Conservation (phyloP, 1,140 invertebrate species). For the Aphelinus atriplicis region DNA sequence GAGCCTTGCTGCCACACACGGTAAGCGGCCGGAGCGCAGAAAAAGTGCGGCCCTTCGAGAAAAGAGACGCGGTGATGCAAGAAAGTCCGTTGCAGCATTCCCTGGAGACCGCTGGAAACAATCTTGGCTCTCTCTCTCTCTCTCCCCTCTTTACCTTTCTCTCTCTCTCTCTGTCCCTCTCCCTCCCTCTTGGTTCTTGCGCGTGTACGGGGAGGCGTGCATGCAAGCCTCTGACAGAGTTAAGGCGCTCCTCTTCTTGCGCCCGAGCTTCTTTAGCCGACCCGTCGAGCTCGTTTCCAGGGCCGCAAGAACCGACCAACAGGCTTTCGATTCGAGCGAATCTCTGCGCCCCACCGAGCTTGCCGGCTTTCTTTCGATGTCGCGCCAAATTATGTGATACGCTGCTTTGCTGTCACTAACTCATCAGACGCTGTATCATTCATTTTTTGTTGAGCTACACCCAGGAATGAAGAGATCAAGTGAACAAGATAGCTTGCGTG, state of each 20-base stretch:
- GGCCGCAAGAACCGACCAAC: slow-evolving; percentile 1
- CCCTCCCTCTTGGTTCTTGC: neutral
- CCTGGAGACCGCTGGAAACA: slow-evolving; percentile 43
- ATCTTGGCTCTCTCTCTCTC: slow-evolving; percentile 45
- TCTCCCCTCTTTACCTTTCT: slow-evolving; percentile 22
- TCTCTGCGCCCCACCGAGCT: neutral
- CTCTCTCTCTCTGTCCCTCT: no score
- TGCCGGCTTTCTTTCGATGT: no score
- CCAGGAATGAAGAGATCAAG: no score
- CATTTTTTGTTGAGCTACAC: no score
- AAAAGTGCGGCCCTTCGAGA: slow-evolving; percentile 29
- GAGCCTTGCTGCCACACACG: slow-evolving; percentile 38
- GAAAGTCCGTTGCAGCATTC: slow-evolving; percentile 36
- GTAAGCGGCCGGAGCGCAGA: slow-evolving; percentile 21
- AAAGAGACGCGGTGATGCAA: slow-evolving; percentile 24
- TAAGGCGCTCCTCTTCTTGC: neutral
- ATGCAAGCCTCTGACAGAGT: slow-evolving; percentile 3
- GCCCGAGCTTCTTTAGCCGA: no score
- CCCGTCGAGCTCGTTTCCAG: neutral
- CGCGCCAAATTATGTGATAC: no score
- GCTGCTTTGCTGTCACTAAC: no score
- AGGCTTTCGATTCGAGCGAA: neutral
- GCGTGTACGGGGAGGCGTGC: neutral
- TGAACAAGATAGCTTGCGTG: no score
- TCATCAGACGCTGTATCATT: no score